Conservation (phyloP, 2,888 invertebrate genomes). For the Metalampra italica region DNA sequence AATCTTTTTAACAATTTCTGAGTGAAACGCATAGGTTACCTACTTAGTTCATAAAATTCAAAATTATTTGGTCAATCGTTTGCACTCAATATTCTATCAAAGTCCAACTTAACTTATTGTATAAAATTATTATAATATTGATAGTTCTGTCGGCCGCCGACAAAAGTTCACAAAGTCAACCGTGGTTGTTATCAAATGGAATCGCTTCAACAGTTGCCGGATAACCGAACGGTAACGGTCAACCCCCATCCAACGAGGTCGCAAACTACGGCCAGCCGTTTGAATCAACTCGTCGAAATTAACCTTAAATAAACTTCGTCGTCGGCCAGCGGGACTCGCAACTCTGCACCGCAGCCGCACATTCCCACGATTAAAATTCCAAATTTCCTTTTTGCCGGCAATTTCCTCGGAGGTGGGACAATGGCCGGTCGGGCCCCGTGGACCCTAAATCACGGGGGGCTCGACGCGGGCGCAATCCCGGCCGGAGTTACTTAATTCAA, state of each 20-base stretch:
- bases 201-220: slow-evolving; percentile 10
- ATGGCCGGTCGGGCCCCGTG: slow-evolving; percentile 20
- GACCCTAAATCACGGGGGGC: slow-evolving; percentile 56
- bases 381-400: slow-evolving; percentile 56
- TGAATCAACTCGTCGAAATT: slow-evolving; percentile 53
- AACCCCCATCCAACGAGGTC: slow-evolving; percentile 36
- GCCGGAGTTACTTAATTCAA: slow-evolving; percentile 69
- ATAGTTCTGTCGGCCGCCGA: not conserved
- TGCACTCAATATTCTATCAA: too few species aligned
- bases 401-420: slow-evolving; percentile 25
- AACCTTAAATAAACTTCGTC: slow-evolving; percentile 66
- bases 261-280: slow-evolving; percentile 53
- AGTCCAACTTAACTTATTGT: too few species aligned
- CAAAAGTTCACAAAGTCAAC: slow-evolving; percentile 4
- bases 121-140: not conserved
- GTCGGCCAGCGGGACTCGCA: slow-evolving; percentile 11
- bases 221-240: slow-evolving; percentile 18
- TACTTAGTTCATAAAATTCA: too few species aligned
- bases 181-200: slow-evolving; percentile 5
- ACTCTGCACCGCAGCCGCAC: slow-evolving; percentile 27
- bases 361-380: slow-evolving; percentile 67
- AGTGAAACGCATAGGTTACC: too few species aligned
- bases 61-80: not conserved
- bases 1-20: too few species aligned
- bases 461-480: slow-evolving; percentile 41